phyloP scores from a whole-genome alignment of 2,113 vertebrate genomes.

The Callorhinus ursinus region DNA sequence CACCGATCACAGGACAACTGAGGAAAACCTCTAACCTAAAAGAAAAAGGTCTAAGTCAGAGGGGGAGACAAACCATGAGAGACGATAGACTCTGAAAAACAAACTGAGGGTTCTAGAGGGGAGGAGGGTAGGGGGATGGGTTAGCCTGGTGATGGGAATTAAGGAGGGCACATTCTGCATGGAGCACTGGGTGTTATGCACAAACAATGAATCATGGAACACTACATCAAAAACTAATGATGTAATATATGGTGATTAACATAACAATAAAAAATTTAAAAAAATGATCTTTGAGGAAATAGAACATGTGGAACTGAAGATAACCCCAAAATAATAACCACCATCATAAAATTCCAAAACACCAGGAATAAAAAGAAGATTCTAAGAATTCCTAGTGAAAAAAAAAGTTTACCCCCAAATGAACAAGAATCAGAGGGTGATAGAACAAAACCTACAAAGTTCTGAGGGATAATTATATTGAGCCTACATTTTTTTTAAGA shows the following conservation, averaged over 20 bases:
- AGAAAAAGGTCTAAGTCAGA: not conserved
- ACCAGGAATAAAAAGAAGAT: not conserved
- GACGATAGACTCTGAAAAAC: too few relatives aligned
- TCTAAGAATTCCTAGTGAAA: not conserved
- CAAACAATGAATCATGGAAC: too few relatives aligned
- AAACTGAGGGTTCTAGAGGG: too few relatives aligned
- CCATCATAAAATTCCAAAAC: not conserved
- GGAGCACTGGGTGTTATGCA: too few relatives aligned
- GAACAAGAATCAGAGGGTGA: not conserved
- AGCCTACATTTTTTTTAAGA: not conserved
- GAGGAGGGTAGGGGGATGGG: too few relatives aligned
- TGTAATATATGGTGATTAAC: too few relatives aligned
- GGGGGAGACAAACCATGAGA: too few relatives aligned
- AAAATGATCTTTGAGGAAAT: not conserved
- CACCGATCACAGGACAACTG: not conserved
- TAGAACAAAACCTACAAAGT: not conserved
- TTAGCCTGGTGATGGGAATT: too few relatives aligned
- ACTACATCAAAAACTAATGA: too few relatives aligned
- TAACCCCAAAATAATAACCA: not conserved
- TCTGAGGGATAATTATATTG: not conserved
- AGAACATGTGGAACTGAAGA: not conserved
- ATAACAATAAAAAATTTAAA: not conserved
- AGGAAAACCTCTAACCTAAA: conserved; percentile 15
- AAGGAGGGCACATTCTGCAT: too few relatives aligned
- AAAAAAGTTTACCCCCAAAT: not conserved